phyloP scores from a whole-genome alignment of 2,797 vertebrate genomes.

The Enteromius viviparus region DNA sequence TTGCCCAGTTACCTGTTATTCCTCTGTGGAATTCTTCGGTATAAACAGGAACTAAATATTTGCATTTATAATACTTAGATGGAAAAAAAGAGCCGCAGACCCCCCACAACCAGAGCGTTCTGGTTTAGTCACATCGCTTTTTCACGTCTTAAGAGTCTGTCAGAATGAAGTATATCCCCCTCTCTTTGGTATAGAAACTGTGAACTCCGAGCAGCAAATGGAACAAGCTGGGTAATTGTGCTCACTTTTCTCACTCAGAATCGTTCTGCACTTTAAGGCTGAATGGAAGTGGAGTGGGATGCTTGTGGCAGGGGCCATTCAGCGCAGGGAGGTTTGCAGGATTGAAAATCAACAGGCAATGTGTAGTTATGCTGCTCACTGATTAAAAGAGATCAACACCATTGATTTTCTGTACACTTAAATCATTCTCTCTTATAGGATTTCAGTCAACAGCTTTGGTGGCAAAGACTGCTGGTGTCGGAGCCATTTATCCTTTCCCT shows the following conservation, averaged over 20 bases:
- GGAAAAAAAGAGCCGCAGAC: background rate
- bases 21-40: background rate
- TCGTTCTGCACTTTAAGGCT: constrained; percentile 41
- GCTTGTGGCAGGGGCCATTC: constrained; percentile 49
- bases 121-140: background rate
- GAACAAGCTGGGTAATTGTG: constrained; percentile 44
- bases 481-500: constrained; percentile 32
- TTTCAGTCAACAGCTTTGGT: constrained; percentile 59
- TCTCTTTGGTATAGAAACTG: constrained; percentile 27
- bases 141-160: constrained; percentile 9
- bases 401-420: constrained; percentile 59
- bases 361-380: constrained; percentile 51
- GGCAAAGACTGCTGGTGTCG: constrained; percentile 43
- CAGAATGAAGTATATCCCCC: constrained; percentile 26
- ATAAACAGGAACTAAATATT: background rate
- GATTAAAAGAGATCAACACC: constrained; percentile 58
- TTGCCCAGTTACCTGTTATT: constrained; percentile 1
- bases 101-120: background rate
- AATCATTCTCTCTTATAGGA: constrained; percentile 53
- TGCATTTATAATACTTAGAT: constrained; percentile 11
- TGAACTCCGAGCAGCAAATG: constrained; percentile 29
- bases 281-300: constrained; percentile 39
- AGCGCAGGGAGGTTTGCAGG: constrained; percentile 44
- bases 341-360: constrained; percentile 59
- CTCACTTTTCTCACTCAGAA: constrained; percentile 40